Evolutionary conservation across 2,888 invertebrate species (phyloP).

Genomic region (Nomada fucata): DNA sequence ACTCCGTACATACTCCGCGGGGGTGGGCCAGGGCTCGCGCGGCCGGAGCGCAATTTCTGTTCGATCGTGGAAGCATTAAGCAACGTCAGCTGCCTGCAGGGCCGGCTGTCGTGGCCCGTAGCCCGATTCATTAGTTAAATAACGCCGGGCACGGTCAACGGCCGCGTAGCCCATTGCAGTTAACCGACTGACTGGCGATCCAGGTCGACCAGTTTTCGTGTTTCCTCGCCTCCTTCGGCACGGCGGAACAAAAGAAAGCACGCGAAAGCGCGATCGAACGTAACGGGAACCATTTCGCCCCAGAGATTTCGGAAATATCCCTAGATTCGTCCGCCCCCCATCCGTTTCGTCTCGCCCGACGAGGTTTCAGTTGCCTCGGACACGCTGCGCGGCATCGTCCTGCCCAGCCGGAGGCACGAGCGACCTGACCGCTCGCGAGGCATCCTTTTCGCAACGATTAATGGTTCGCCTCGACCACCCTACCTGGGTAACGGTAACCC

Average conservation of each 20-base stretch:
- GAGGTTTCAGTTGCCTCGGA: too few relatives aligned
- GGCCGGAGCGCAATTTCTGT: conserved; percentile 66
- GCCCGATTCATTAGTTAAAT: conserved; percentile 71
- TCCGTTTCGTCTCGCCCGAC: background rate
- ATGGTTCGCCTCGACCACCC: too few relatives aligned
- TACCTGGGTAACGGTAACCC: too few relatives aligned
- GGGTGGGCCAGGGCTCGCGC: conserved; percentile 3
- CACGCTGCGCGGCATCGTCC: too few relatives aligned
- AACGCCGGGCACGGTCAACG: conserved; percentile 64
- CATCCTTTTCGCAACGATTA: too few relatives aligned
- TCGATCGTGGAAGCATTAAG: conserved; percentile 69
- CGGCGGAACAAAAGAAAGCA: conserved; percentile 52
- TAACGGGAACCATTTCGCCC: conserved; percentile 54
- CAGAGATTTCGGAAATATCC: conserved; percentile 15
- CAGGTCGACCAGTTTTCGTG: conserved; percentile 66
- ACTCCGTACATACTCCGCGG: conserved; percentile 5
- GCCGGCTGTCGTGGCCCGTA: conserved; percentile 63
- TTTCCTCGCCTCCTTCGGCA: conserved; percentile 24
- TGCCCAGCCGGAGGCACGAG: too few relatives aligned
- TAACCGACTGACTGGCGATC: conserved; percentile 54
- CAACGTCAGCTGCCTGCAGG: conserved; percentile 71
- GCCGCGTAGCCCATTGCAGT: conserved; percentile 58
- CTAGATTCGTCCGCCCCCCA: background rate
- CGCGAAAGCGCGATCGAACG: conserved; percentile 14
- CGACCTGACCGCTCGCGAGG: too few relatives aligned